Percentiles rank a stretch among this genome's conserved stretches.
Evolutionary conservation across 2,113 vertebrate species (phyloP).

Genomic region (Bos taurus): ARS-UCD2.0 NC_037330.1:85277001-85277500

Average conservation of each 20-base stretch:
- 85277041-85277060: neutral
- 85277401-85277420: neutral
- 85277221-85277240: neutral
- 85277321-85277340: neutral
- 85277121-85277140: neutral
- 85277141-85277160: neutral
- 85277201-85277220: constrained; percentile 4
- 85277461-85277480: neutral
- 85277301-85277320: constrained; percentile 20
- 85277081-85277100: neutral
- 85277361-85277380: neutral
- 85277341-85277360: neutral
- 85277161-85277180: neutral
- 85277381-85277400: constrained; percentile 12
- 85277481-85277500: neutral
- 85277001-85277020: neutral
- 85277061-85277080: neutral
- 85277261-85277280: neutral
- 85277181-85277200: neutral
- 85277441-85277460: neutral
- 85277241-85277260: neutral
- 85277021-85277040: neutral
- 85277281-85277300: neutral
- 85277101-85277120: neutral
- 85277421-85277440: neutral